Base-by-base conservation (phyloP, 2,113 vertebrate genomes). In the Thryonomys swinderianus region DNA sequence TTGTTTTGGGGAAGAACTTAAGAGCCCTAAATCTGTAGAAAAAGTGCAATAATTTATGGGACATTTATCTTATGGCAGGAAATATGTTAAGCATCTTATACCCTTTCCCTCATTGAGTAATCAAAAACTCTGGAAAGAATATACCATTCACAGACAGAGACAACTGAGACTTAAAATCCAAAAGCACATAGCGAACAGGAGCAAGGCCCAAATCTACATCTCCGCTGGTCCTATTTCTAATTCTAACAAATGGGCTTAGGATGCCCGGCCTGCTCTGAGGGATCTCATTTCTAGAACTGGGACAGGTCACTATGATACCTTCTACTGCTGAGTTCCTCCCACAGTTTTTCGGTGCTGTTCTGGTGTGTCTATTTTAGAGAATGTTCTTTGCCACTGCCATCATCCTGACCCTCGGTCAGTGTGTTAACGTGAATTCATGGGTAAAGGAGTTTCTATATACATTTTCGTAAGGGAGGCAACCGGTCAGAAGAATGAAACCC, bases 381-480 rank as follows among this genome's bases (percentile, higher is more conserved):
- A 61, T n/a, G 32, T 62, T 94, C 86, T 91, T 45, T 89, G 90
- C 71, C 37, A 51, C 42, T 55, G 20, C 37, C 12, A 62, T 64
- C 53, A 57, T 45, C 40, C 40, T 93, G 91, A 86, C 37, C 67
- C 18, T 3, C 61, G 53, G 96, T 85, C 78, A 79, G 66, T 34
- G 67, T 80, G 55, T 88, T 92, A 91, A 83, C 82, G 95, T 64
- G 66, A 92, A 91, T 40, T 57, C 82, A 53, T 2, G 42, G 17
- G 42, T 73, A 74, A 80, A 90, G 88, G 66, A 21, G 32, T 40
- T 64, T 93, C 84, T 78, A 73, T 53, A 27, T 27, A 37, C 69
- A 79, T 66, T 67, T 55, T 57, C 40, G 16, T 73, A 87, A 90
- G 84, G 81, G 40, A 48, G 64, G 66, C 81, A 53, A 61, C 37